Evolutionary conservation across 1,140 invertebrate genomes (phyloP).

Genomic region (Orius laevigatus): DNA sequence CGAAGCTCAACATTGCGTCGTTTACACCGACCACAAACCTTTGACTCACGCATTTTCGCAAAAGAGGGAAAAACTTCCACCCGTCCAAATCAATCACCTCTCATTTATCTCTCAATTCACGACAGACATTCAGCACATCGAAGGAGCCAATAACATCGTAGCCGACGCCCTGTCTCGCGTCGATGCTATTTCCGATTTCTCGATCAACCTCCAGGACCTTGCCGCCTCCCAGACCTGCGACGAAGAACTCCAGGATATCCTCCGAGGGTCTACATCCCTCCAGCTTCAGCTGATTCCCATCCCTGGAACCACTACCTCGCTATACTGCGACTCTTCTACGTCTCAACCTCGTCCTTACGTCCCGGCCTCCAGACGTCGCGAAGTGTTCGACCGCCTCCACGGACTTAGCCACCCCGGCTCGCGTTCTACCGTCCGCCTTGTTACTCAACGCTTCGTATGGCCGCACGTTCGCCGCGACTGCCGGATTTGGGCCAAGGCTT

Average conservation of each 20-base stretch:
- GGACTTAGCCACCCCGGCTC: no score
- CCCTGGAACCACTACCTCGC: background rate
- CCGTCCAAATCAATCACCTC: conserved; percentile 11
- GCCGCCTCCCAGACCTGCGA: no score
- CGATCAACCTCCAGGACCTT: background rate
- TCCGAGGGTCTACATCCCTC: background rate
- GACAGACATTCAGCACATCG: conserved; percentile 20
- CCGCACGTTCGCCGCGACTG: no score
- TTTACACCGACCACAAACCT: conserved; percentile 20
- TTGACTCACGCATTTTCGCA: conserved; percentile 16
- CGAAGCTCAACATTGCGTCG: conserved; percentile 19
- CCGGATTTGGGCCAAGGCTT: no score
- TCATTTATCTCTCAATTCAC: conserved; percentile 18
- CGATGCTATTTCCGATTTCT: conserved; percentile 1
- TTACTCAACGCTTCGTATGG: no score
- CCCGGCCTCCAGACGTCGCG: no score
- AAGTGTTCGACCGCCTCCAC: no score
- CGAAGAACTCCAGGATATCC: background rate
- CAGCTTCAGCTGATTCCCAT: background rate
- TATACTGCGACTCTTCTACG: background rate
- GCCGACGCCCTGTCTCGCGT: conserved; percentile 24
- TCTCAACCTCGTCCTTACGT: background rate
- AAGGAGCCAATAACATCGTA: conserved; percentile 23
- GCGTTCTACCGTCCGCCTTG: no score
- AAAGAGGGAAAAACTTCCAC: no score